phyloP scores from a whole-genome alignment of 2,888 invertebrate genomes.

The Stegophylla sp. region DNA sequence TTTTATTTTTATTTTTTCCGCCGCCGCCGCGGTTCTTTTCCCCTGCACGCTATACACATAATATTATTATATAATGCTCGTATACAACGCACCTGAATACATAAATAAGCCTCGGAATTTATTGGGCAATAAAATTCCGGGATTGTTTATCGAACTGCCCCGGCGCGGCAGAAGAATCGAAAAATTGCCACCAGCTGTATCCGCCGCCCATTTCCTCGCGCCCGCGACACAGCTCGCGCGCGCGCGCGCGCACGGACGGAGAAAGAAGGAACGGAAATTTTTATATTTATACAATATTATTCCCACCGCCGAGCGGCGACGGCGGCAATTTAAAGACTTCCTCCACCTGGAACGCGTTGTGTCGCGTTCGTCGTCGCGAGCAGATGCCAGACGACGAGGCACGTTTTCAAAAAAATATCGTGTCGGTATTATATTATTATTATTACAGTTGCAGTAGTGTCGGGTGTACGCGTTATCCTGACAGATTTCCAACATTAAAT shows the following conservation, averaged over 20 bases:
- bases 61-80: no score
- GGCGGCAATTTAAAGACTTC: constrained; percentile 31
- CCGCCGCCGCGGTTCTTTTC: neutral
- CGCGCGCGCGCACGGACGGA: neutral
- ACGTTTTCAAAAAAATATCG: constrained; percentile 30
- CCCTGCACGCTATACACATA: no score
- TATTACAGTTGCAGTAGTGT: no score
- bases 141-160: constrained; percentile 52
- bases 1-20: neutral
- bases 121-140: constrained; percentile 51
- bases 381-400: constrained; percentile 31
- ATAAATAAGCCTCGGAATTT: constrained; percentile 48
- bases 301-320: no score
- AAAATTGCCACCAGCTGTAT: constrained; percentile 53
- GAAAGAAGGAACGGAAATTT: constrained; percentile 36
- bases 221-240: neutral
- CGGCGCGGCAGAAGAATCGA: constrained; percentile 38
- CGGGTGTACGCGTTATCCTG: constrained; percentile 6
- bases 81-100: neutral
- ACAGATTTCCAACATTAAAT: constrained; percentile 24
- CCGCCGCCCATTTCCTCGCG: constrained; percentile 56
- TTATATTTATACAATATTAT: constrained; percentile 46
- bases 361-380: no score
- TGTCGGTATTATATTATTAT: no score
- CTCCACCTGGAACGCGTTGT: constrained; percentile 55